Conservation (phyloP, 2,797 vertebrate genomes). For the Nyctalus aviator region DNA sequence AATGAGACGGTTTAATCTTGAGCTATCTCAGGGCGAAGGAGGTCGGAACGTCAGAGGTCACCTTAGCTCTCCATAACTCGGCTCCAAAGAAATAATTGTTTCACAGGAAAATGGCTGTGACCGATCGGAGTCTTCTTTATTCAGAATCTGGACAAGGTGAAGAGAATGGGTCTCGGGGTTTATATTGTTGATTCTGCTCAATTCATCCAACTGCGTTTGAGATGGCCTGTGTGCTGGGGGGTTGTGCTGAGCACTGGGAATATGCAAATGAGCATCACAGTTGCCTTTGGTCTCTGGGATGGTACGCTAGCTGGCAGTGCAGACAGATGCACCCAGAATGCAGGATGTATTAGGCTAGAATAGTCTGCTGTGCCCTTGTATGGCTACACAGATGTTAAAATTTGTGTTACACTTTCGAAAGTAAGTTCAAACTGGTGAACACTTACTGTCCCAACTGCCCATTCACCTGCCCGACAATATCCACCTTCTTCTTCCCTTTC, state of each 20-base stretch:
- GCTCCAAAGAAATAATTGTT: slow-evolving; percentile 78
- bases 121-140: slow-evolving; percentile 70
- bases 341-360: not conserved
- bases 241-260: not conserved
- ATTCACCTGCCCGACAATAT: not conserved
- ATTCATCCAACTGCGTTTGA: not conserved
- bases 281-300: not conserved
- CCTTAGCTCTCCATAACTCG: slow-evolving; percentile 83
- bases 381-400: not conserved
- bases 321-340: not conserved
- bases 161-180: not conserved
- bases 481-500: not conserved
- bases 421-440: not conserved
- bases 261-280: not conserved
- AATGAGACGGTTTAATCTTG: slow-evolving; percentile 80
- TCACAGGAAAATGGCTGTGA: slow-evolving; percentile 69
- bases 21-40: slow-evolving; percentile 82
- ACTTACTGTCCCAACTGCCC: not conserved
- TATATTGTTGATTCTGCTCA: not conserved
- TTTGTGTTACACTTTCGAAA: not conserved
- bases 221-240: not conserved
- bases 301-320: not conserved
- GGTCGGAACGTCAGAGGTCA: slow-evolving; percentile 82
- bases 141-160: slow-evolving; percentile 17
- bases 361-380: not conserved